Percentiles rank a stretch among this genome's conserved stretches.
Evolutionary conservation across 2,113 vertebrate genomes (phyloP).

Genomic region (Electrona antarctica): DNA sequence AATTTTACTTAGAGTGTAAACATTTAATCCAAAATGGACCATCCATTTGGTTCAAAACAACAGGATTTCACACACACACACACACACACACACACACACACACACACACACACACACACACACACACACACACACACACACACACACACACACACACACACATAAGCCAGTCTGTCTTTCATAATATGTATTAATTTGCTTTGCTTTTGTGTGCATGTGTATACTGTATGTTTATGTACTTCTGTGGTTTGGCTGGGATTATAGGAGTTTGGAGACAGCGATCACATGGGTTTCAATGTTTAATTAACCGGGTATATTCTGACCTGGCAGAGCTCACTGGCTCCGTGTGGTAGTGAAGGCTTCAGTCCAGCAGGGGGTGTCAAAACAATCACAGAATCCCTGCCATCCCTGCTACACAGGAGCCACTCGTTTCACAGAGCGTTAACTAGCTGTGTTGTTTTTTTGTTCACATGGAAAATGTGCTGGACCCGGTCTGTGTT

Average conservation of each 20-base stretch:
- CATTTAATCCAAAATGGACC: too few relatives aligned
- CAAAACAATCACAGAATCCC: slow-evolving; percentile 62
- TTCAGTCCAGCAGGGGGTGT: slow-evolving; percentile 81
- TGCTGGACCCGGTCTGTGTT: slow-evolving; percentile 31
- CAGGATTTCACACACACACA: too few relatives aligned
- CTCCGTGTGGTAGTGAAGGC: slow-evolving; percentile 66
- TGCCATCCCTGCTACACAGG: slow-evolving; percentile 61
- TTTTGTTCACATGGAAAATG: slow-evolving; percentile 30
- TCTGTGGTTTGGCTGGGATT: slow-evolving; percentile 8
- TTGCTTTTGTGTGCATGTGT: slow-evolving; percentile 27
- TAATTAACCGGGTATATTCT: slow-evolving; percentile 38
- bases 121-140: background rate
- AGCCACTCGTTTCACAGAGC: slow-evolving; percentile 55
- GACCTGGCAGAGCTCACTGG: too few relatives aligned
- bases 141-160: background rate
- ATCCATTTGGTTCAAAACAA: too few relatives aligned
- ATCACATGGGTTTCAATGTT: slow-evolving; percentile 11
- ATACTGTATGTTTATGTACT: too few relatives aligned
- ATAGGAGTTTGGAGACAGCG: slow-evolving; percentile 11
- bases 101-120: background rate
- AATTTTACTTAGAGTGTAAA: too few relatives aligned
- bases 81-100: too few relatives aligned
- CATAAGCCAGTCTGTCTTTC: background rate
- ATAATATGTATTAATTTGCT: slow-evolving; percentile 15
- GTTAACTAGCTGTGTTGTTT: slow-evolving; percentile 58